phyloP scores from a whole-genome alignment of 2,888 invertebrate genomes.

The Eupelmus urozonus region DNA sequence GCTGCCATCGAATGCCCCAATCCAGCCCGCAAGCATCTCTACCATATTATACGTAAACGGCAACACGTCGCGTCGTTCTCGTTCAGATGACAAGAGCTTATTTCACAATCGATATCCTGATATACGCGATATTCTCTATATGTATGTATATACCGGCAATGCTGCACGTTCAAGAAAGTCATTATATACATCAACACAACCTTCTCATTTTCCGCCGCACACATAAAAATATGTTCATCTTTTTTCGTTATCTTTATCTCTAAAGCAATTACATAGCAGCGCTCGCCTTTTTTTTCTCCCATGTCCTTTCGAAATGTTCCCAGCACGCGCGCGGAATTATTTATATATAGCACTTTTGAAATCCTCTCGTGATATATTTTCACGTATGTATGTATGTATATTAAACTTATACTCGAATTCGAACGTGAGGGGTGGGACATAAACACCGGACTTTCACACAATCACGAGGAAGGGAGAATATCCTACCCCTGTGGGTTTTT shows the following conservation, averaged over 20 bases:
- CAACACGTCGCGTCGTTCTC: neutral
- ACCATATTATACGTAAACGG: constrained; percentile 13
- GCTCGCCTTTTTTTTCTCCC: neutral
- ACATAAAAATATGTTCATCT: constrained; percentile 49
- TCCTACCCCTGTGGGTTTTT: neutral
- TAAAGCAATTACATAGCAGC: constrained; percentile 4
- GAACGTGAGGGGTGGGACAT: constrained; percentile 19
- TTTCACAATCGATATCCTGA: constrained; percentile 25
- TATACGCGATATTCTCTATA: neutral
- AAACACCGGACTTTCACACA: constrained; percentile 46
- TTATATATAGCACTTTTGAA: constrained; percentile 7
- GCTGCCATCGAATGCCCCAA: constrained; percentile 9
- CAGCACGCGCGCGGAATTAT: neutral
- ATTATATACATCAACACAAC: constrained; percentile 12
- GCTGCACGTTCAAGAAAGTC: constrained; percentile 3
- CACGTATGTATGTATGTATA: neutral
- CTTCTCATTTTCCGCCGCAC: neutral
- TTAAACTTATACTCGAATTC: constrained; percentile 30
- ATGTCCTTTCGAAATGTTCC: constrained; percentile 18
- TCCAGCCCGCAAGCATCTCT: constrained; percentile 29
- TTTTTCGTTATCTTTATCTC: constrained; percentile 7
- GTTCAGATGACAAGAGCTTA: constrained; percentile 4
- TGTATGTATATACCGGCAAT: neutral
- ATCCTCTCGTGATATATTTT: neutral
- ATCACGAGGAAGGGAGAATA: constrained; percentile 15